A percentile compares a stretch with the other conserved stretches of the same genome.
These are phyloP conservation scores for Paralichthys olivaceus DNA, from an alignment of 2,113 vertebrate species.

Conservation along the genomic window DNA sequence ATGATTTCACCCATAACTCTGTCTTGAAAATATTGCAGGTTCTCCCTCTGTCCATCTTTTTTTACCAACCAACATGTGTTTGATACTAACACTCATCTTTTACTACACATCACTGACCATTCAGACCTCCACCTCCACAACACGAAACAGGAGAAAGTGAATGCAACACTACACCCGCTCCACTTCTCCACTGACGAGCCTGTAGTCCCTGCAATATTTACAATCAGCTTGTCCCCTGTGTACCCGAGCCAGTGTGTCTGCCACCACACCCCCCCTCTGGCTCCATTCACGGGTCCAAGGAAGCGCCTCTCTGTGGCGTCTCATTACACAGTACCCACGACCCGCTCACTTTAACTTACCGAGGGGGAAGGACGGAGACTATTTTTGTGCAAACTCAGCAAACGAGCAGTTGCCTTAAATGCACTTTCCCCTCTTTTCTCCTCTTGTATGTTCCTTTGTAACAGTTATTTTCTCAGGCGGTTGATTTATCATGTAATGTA, in stretches of 20 bases:
- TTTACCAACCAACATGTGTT: conserved; percentile 57
- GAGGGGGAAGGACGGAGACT: conserved; percentile 49
- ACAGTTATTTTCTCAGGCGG: conserved; percentile 39
- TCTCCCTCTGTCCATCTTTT: conserved; percentile 14
- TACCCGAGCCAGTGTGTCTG: too few species aligned
- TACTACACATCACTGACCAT: conserved; percentile 4
- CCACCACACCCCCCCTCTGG: not conserved
- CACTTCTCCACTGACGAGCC: conserved; percentile 30
- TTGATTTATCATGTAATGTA: conserved; percentile 59
- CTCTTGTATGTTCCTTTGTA: conserved; percentile 38
- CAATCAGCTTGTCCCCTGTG: conserved; percentile 34
- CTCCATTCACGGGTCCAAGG: conserved; percentile 24
- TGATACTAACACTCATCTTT: conserved; percentile 55
- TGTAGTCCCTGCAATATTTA: conserved; percentile 76
- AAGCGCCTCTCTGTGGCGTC: conserved; percentile 28
- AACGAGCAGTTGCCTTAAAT: conserved; percentile 77
- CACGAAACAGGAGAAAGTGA: conserved; percentile 73
- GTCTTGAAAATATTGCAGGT: conserved; percentile 14
- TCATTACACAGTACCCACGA: conserved; percentile 39
- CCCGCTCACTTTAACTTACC: conserved; percentile 31
- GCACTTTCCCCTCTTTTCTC: conserved; percentile 27
- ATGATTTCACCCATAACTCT: not conserved
- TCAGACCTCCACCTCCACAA: not conserved
- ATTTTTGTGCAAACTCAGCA: conserved; percentile 70
- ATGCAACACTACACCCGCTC: conserved; percentile 56